Percentiles rank a stretch among this genome's conserved stretches.
Conservation (phyloP, 2,888 invertebrate genomes). For the Dryadula phaetusa region DNA sequence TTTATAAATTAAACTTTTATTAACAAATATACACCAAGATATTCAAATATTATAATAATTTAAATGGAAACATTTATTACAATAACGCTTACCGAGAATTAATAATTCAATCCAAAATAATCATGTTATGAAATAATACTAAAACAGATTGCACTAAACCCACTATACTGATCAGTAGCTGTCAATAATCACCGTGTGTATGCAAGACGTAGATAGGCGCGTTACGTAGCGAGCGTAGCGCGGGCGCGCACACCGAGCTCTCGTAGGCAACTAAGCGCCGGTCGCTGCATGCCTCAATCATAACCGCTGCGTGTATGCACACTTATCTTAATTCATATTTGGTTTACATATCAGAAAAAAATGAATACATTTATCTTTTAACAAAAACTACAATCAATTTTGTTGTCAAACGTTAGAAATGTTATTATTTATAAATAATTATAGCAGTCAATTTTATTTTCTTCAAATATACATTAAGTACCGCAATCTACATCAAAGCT, state of each 20-base stretch:
- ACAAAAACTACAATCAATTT: background rate
- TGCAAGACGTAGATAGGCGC: slow-evolving; percentile 36
- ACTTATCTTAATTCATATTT: background rate
- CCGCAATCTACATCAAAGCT: background rate
- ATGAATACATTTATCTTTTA: no score
- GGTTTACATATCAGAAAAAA: background rate
- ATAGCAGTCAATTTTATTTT: background rate
- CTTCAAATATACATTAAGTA: background rate
- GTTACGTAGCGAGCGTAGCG: slow-evolving; percentile 46
- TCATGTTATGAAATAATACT: slow-evolving; percentile 23
- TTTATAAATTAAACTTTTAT: no score
- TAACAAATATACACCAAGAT: no score
- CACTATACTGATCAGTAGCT: slow-evolving; percentile 33
- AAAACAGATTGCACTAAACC: slow-evolving; percentile 39
- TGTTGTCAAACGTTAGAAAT: background rate
- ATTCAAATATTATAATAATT: background rate
- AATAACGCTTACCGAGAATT: slow-evolving; percentile 31
- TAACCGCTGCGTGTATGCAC: slow-evolving; percentile 30
- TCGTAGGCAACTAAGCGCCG: slow-evolving; percentile 63
- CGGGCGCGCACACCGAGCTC: slow-evolving; percentile 56
- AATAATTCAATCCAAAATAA: slow-evolving; percentile 40
- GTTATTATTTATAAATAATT: background rate
- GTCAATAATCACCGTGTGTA: slow-evolving; percentile 34
- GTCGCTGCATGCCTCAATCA: slow-evolving; percentile 55
- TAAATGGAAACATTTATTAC: background rate